These are phyloP conservation scores for Plumapathes pennacea DNA, from an alignment of 92 coral and sea anemone genomes.

Conservation along the genomic window DNA sequence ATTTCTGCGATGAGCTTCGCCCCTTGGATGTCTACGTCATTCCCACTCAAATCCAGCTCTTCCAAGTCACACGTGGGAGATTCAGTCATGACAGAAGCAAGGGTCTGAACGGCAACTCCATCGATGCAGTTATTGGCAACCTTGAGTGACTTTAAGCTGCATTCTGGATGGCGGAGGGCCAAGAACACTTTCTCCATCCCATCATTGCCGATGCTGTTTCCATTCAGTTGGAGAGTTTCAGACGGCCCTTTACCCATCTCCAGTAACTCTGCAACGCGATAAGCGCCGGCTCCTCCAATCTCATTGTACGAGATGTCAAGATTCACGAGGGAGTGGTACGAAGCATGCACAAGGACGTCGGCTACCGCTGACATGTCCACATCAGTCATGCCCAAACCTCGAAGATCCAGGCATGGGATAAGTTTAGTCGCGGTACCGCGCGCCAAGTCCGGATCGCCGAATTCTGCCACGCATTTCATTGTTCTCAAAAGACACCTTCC, in stretches of 20 bases:
- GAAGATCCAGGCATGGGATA: constrained; percentile 14
- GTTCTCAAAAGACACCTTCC: constrained; percentile 9
- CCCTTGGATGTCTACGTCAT: constrained; percentile 12
- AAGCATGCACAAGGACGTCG: constrained; percentile 1
- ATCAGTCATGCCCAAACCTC: constrained; percentile 4
- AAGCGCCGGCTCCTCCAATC: constrained; percentile 7
- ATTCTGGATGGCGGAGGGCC: constrained; percentile 15
- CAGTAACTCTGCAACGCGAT: constrained; percentile 8
- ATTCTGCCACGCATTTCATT: constrained; percentile 22
- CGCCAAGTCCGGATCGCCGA: constrained; percentile 1
- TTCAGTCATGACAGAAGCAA: background rate
- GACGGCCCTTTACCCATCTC: constrained; percentile 13
- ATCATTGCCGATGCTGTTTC: constrained; percentile 3
- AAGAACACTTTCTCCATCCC: constrained; percentile 12
- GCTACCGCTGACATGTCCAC: constrained; percentile 16
- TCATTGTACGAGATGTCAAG: constrained; percentile 18
- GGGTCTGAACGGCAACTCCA: constrained; percentile 2
- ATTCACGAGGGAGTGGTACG: constrained; percentile 12
- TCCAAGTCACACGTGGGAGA: constrained; percentile 4
- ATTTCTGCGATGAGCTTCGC: constrained; percentile 6
- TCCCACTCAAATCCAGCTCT: constrained; percentile 14
- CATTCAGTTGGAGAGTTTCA: constrained; percentile 3
- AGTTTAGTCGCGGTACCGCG: constrained; percentile 19
- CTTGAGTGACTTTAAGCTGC: constrained; percentile 6
- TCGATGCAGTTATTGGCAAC: constrained; percentile 12